These are phyloP conservation scores for Phrixothrix hirtus DNA, from an alignment of 2,888 invertebrate species.

Conservation along the genomic window DNA sequence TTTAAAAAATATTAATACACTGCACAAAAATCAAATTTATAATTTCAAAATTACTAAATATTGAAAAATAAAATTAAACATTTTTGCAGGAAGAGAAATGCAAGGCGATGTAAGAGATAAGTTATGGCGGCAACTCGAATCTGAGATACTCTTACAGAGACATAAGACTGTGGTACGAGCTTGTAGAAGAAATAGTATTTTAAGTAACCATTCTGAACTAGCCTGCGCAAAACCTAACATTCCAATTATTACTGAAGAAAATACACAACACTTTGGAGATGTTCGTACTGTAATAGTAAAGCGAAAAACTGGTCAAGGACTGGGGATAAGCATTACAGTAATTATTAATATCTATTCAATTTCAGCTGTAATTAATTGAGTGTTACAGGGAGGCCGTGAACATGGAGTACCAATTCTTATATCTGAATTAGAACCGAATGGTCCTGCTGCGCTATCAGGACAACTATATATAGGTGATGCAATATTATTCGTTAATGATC, in stretches of 20 bases:
- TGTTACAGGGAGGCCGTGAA: conserved; percentile 77
- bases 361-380: no score
- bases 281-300: conserved; percentile 68
- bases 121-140: conserved; percentile 80
- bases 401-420: conserved; percentile 86
- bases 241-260: conserved; percentile 45
- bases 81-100: conserved; percentile 67
- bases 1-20: no score
- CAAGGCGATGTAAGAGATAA: conserved; percentile 77
- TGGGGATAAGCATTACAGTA: conserved; percentile 85
- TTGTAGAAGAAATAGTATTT: conserved; percentile 60
- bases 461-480: conserved; percentile 82
- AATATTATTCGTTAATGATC: conserved; percentile 78
- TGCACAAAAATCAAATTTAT: no score
- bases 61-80: no score
- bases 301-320: conserved; percentile 75
- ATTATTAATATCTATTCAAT: conserved; percentile 45
- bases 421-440: conserved; percentile 77
- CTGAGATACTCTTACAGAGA: conserved; percentile 82
- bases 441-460: conserved; percentile 75
- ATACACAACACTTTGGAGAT: conserved; percentile 57
- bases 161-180: conserved; percentile 79
- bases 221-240: conserved; percentile 47
- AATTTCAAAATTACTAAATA: no score
- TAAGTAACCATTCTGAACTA: conserved; percentile 46